These are phyloP conservation scores for Diaperis boleti DNA, from an alignment of 2,888 invertebrate species.

Conservation along the genomic window DNA sequence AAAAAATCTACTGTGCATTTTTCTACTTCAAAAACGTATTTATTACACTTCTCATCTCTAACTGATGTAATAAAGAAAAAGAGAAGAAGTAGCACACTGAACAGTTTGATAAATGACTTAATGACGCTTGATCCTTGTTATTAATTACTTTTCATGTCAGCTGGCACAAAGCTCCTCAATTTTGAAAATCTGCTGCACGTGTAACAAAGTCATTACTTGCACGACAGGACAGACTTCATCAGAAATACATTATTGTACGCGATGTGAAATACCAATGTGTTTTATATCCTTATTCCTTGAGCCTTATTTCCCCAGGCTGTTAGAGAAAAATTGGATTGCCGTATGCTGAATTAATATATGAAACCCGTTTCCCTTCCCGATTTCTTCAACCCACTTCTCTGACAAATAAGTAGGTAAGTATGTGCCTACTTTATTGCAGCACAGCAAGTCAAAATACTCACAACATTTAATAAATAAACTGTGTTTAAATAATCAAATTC, in stretches of 20 bases:
- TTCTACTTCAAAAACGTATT: no score
- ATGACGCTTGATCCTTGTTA: not conserved
- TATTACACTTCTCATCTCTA: no score
- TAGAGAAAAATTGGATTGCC: conserved; percentile 36
- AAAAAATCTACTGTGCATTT: no score
- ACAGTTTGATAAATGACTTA: not conserved
- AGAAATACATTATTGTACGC: conserved; percentile 51
- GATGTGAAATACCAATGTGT: conserved; percentile 43
- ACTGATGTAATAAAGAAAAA: not conserved
- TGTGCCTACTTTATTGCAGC: no score
- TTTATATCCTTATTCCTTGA: conserved; percentile 34
- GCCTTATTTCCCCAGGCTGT: conserved; percentile 33
- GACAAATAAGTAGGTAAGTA: no score
- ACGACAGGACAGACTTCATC: conserved; percentile 48
- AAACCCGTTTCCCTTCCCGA: conserved; percentile 3
- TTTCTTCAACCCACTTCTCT: not conserved
- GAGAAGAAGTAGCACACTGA: not conserved
- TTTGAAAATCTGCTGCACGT: conserved; percentile 18
- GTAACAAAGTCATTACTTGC: conserved; percentile 25
- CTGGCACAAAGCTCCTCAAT: conserved; percentile 4
- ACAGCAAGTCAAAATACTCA: no score
- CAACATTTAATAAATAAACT: no score
- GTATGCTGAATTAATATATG: conserved; percentile 20
- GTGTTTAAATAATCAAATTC: no score
- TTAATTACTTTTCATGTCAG: conserved; percentile 7